Conservation (phyloP, 2,888 invertebrate species). For the Stenotaenia linearis region DNA sequence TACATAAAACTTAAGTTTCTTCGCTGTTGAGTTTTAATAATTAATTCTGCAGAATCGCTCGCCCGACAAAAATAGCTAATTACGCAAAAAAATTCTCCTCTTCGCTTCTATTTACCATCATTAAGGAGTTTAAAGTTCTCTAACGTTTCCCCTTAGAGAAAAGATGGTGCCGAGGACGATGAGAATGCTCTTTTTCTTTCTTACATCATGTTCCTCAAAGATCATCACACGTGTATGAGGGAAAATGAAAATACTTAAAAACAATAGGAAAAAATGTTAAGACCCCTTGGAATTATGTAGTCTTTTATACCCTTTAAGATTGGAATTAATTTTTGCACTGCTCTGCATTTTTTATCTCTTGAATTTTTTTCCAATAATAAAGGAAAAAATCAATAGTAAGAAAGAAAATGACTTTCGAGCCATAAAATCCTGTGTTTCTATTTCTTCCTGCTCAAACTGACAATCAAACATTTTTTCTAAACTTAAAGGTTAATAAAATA, state of each 20-base stretch:
- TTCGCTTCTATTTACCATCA: constrained; percentile 12
- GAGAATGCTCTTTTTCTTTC: background rate
- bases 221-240: background rate
- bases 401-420: background rate
- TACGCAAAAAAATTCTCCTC: constrained; percentile 2
- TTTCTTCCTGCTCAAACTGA: no score
- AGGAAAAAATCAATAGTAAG: background rate
- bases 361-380: background rate
- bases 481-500: background rate
- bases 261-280: background rate
- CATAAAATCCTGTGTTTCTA: background rate
- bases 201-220: background rate
- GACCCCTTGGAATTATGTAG: background rate
- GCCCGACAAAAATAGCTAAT: constrained; percentile 6
- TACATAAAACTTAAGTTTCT: background rate
- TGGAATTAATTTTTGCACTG: background rate
- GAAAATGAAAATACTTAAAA: background rate
- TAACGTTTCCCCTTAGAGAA: background rate
- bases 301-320: background rate
- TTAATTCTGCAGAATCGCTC: constrained; percentile 15
- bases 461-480: no score
- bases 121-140: constrained; percentile 2
- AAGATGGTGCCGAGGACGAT: background rate
- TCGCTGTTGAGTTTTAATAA: constrained; percentile 26
- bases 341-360: background rate